phyloP scores from a whole-genome alignment of 2,113 vertebrate genomes.

The Cairina moschata region DNA sequence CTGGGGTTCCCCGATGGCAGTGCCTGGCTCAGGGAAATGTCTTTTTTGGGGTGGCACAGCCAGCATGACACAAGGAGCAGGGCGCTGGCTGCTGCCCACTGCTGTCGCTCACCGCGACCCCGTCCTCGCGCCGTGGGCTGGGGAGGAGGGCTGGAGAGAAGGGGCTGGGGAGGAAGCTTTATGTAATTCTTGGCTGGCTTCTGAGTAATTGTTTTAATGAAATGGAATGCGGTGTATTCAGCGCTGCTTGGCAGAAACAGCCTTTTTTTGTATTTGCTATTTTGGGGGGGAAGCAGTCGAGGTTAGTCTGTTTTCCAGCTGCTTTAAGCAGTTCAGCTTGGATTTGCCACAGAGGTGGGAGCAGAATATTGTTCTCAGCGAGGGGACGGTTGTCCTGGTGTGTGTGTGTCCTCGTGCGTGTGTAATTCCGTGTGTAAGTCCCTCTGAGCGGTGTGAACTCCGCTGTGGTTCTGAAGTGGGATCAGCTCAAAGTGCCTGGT shows the following conservation, averaged over 20 bases:
- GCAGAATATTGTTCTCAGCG: not conserved
- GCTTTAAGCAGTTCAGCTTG: not conserved
- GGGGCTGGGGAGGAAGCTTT: slow-evolving; percentile 77
- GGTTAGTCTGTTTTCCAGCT: slow-evolving; percentile 7
- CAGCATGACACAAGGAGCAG: accelerated
- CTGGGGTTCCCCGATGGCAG: not conserved
- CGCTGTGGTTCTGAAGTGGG: not conserved
- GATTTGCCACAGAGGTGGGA: not conserved
- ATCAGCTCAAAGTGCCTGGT: not conserved
- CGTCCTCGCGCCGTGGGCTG: not conserved
- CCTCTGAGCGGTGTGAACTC: not conserved
- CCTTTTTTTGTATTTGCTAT: not conserved
- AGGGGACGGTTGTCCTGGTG: not conserved
- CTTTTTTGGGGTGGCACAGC: accelerated
- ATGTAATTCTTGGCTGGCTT: slow-evolving; percentile 82
- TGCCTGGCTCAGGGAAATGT: not conserved
- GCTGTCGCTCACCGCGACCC: accelerated
- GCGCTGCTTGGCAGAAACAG: slow-evolving; percentile 74
- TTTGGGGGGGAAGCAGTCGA: not conserved
- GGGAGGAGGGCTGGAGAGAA: slow-evolving; percentile 25
- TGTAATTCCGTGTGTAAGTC: not conserved
- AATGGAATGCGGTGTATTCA: slow-evolving; percentile 81
- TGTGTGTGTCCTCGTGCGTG: not conserved
- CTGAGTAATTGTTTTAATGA: slow-evolving; percentile 85
- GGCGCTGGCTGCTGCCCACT: accelerated